Conservation (phyloP, 2,113 vertebrate species). For the Poeciliopsis retropinna region DNA sequence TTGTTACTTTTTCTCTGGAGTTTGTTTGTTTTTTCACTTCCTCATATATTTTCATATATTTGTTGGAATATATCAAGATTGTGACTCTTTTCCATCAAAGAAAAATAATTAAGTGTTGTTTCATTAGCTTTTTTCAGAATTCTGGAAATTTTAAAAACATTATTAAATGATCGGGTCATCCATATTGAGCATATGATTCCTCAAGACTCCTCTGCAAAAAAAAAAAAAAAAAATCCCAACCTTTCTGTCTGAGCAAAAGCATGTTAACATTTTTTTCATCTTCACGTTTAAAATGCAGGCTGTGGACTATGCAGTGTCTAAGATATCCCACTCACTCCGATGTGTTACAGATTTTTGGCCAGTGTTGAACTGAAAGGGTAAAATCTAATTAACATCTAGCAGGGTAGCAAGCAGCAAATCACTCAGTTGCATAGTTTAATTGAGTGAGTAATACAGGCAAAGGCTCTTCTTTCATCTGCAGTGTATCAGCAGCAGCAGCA, state of each 20-base stretch:
- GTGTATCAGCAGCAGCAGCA: constrained; percentile 35
- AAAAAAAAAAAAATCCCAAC: neutral
- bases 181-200: neutral
- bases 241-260: neutral
- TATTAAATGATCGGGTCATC: neutral
- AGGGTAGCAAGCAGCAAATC: neutral
- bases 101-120: neutral
- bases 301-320: too few species aligned
- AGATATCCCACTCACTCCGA: neutral
- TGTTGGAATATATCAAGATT: neutral
- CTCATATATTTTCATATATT: neutral
- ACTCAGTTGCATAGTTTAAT: neutral
- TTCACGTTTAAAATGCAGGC: neutral
- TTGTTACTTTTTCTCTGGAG: neutral
- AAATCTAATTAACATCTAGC: neutral
- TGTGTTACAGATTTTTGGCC: neutral
- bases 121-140: neutral
- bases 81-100: neutral
- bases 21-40: neutral
- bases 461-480: constrained; percentile 50
- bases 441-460: constrained; percentile 12
- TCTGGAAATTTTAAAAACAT: neutral
- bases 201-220: neutral
- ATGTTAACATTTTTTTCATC: neutral
- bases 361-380: neutral